Evolutionary conservation across 2,113 vertebrate genomes (phyloP), one percentile per base, ranked within the genome.

Genomic region (Brachionichthys hirsutus): DNA sequence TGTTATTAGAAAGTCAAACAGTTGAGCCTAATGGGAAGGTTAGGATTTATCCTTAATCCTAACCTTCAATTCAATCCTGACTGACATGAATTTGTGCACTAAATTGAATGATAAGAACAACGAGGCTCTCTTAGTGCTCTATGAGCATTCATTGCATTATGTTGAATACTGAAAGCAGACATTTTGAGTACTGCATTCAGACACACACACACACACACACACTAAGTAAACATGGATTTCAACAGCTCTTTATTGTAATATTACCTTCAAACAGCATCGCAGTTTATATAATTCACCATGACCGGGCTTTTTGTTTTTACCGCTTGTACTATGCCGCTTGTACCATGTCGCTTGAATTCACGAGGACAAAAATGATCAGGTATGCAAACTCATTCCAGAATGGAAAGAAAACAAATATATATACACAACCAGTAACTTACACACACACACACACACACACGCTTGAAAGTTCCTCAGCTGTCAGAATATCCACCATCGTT

Each of bases 401-500:
- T 18, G 30, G 50, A 41, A 74, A 36, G 12, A 15, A 38, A 50
- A 56, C 18, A 38, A 49, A 22, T 2, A 16, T 13, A 44, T n/a
- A n/a, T n/a, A n/a, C n/a, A 12, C 43, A 46, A 46, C 14, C 3
- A 46, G 16, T 3, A 17, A 46, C 2, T n/a, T 9, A 18, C 14
- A 46, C 16, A 46, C 36, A 38, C 36, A 38, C 36, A 38, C 36
- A 38, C 36, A 38, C 36, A 38, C 12, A 38, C 36, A 35, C 11
- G 19, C 45, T 70, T 75, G 35, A 67, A 78, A 82, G 78, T 73
- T 74, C 60, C 81, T 73, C 61, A 67, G 66, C 40, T 50, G 72
- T 83, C 78, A 84, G 71, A 73, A 63, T 80, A 87, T 87, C 87
- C 82, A 84, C 88, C 82, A 83, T 66, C 4, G 6, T 75, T 80